These are phyloP conservation scores for Marcusenius ussheri DNA, from an alignment of 2,113 vertebrate genomes.

Conservation along the genomic window DNA sequence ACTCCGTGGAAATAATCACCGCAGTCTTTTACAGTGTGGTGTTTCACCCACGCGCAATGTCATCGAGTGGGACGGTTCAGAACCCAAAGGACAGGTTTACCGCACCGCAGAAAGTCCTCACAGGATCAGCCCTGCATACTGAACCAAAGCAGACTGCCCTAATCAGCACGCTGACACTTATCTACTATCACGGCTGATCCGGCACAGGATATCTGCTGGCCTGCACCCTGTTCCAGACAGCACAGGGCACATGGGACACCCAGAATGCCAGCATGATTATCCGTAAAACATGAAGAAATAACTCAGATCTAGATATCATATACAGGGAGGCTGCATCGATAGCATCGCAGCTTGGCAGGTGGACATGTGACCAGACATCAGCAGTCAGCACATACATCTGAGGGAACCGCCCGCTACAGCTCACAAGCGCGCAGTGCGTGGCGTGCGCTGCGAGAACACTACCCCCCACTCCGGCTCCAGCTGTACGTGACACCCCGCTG, in stretches of 20 bases:
- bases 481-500: not conserved
- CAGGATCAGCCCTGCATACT: not conserved
- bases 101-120: not conserved
- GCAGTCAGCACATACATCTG: not conserved
- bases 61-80: not conserved
- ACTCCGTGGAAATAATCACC: slow-evolving; percentile 10
- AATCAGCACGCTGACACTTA: not conserved
- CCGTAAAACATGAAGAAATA: not conserved
- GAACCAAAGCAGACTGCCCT: not conserved
- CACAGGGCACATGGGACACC: not conserved
- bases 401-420: not conserved
- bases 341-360: not conserved
- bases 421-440: not conserved
- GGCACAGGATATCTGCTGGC: not conserved
- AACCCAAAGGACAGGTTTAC: not conserved
- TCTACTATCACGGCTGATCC: not conserved
- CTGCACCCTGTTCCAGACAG: not conserved
- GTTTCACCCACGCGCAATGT: not conserved
- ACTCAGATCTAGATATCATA: not conserved
- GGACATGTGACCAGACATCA: not conserved
- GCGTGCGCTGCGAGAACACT: not conserved
- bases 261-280: not conserved
- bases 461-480: not conserved
- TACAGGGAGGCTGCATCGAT: not conserved
- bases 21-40: not conserved